Evolutionary conservation across 2,797 vertebrate species (phyloP), one percentile per base, ranked within the genome.

Genomic region (Chelon auratus): DNA sequence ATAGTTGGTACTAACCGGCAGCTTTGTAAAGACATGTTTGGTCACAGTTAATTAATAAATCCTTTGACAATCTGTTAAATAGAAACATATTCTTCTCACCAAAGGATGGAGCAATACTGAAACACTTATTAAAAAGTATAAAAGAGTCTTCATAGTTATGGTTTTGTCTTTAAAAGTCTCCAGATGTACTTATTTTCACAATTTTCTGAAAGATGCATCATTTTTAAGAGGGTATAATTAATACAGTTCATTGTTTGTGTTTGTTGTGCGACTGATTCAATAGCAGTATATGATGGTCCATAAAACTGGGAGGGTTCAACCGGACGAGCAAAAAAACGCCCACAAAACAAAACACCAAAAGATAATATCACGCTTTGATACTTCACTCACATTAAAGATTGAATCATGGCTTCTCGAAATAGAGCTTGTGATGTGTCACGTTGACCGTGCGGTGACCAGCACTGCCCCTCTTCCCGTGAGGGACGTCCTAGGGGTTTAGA

Each of bases 401-500:
- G 77, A 88, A 54, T 78, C 73, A 80, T 53, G 75, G 84, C 59
- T 65, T 75, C 82, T 87, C 82, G 73, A 87, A 88, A 79, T 75
- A 86, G 64, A 80, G 83, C 47, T 22, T 57, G 78, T 63, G 55
- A 70, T 83, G 87, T 87, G 89, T 92, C 89, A 90, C 37, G 17
- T 1, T 90, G 90, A 90, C 90, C 82, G 72, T 1, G 61, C 3
- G 40, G 67, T 87, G 88, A 89, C 86, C 88, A 83, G 82, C 65
- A 71, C 83, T 62, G 63, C 80, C 77, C 69, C 47, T 81, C 72
- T 22, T 77, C 78, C 77, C 84, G 13, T 6, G 50, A 71, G 89
- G 80, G 65, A 39, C 2, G 20, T 75, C 53, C 67, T 17, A 51
- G 68, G 75, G 75, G 73, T 78, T 62, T 64, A 43, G 39, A 62